Evolutionary conservation across 2,797 vertebrate genomes (phyloP).

Genomic region (Adelosebastes latens): DNA sequence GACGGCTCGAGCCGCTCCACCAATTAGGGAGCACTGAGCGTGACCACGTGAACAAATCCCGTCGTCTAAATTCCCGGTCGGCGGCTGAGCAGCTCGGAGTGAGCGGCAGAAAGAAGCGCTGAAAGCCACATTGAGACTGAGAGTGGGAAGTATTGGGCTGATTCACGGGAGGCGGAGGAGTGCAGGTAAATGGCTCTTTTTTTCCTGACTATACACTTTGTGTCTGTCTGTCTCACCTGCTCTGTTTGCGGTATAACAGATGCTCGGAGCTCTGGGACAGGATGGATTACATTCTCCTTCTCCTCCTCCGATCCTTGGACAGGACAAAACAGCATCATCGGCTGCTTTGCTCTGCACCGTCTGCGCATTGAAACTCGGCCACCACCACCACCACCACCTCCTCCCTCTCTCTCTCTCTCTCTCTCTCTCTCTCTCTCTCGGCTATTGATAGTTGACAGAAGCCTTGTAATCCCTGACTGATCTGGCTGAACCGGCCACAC

Average conservation of each 20-base stretch:
- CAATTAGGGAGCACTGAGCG: constrained; percentile 76
- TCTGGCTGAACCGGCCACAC: constrained; percentile 51
- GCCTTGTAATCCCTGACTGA: constrained; percentile 72
- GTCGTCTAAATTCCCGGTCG: constrained; percentile 72
- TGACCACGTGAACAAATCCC: constrained; percentile 82
- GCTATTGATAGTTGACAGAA: constrained; percentile 82
- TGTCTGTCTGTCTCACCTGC: not conserved
- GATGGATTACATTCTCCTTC: constrained; percentile 38
- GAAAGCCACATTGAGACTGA: constrained; percentile 23
- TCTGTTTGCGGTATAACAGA: not conserved
- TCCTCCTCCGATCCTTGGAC: constrained; percentile 51
- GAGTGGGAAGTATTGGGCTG: constrained; percentile 46
- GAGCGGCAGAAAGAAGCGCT: not conserved
- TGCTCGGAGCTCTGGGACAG: constrained; percentile 14
- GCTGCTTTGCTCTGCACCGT: constrained; percentile 52
- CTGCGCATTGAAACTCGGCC: constrained; percentile 59
- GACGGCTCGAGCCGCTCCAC: constrained; percentile 54
- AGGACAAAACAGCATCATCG: constrained; percentile 69
- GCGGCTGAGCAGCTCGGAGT: constrained; percentile 19
- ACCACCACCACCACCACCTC: not conserved
- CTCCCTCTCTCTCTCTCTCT: not conserved
- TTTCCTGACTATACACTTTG: not conserved
- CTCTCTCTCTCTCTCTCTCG: constrained; percentile 19
- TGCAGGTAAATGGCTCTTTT: constrained; percentile 66
- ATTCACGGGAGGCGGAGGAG: constrained; percentile 28